These are phyloP conservation scores for Phoenicopterus ruber DNA, from an alignment of 2,113 vertebrate genomes.

Conservation along the genomic window DNA sequence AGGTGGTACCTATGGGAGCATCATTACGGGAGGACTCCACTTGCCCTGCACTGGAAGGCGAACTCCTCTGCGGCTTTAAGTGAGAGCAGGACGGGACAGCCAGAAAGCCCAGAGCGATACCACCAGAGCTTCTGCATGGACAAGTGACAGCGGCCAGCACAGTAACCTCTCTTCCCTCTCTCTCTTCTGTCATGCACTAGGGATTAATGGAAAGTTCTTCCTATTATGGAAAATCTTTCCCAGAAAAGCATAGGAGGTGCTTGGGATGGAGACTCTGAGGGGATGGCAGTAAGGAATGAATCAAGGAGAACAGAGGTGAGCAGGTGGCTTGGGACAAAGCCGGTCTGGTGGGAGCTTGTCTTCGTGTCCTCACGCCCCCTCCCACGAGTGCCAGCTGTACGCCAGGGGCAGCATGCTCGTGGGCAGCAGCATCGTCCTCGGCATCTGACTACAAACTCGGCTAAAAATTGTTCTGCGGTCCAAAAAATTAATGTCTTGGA, in stretches of 20 bases:
- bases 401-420: rapidly evolving
- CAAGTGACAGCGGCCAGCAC: not conserved
- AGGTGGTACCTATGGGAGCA: not conserved
- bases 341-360: not conserved
- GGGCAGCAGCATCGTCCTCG: not conserved
- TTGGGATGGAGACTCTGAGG: not conserved
- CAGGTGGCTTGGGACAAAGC: not conserved
- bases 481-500: not conserved
- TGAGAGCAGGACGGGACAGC: not conserved
- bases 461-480: not conserved
- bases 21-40: not conserved
- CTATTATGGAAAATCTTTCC: rapidly evolving
- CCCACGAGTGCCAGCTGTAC: rapidly evolving
- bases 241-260: not conserved
- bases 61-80: not conserved
- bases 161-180: not conserved
- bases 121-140: not conserved
- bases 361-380: not conserved
- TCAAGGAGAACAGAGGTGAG: not conserved
- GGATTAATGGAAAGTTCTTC: not conserved
- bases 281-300: not conserved
- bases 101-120: not conserved
- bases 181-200: not conserved
- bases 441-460: not conserved
- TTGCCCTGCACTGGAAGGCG: not conserved